Base-by-base conservation (phyloP, 1,140 invertebrate species). In the Archivesica marissinica region DNA sequence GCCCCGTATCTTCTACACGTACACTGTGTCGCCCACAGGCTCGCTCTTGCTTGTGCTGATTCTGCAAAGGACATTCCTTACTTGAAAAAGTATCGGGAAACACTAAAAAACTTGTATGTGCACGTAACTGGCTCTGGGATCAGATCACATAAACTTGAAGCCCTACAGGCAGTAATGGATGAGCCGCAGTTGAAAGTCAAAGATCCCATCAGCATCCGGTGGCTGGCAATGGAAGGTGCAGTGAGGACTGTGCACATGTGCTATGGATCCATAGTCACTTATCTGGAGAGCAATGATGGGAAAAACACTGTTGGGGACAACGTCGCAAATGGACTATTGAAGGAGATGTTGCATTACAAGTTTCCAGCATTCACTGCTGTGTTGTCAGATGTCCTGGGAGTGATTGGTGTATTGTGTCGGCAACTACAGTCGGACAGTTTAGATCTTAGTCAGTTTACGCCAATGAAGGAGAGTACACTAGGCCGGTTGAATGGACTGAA, bases 251-350 rank as follows among this genome's bases (percentile, higher is more conserved):
- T 75, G 28, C 17, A 75, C 35, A 25, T n/a, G n/a, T n/a, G n/a
- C n/a, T n/a, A n/a, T n/a, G n/a, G n/a, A n/a, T n/a, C n/a, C n/a
- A n/a, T n/a, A n/a, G n/a, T n/a, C n/a, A n/a, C n/a, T n/a, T n/a
- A n/a, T n/a, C n/a, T n/a, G n/a, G n/a, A n/a, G n/a, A n/a, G n/a
- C n/a, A n/a, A n/a, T n/a, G n/a, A n/a, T n/a, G n/a, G n/a, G n/a
- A n/a, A n/a, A n/a, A n/a, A n/a, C n/a, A n/a, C n/a, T n/a, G n/a
- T n/a, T n/a, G n/a, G n/a, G n/a, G n/a, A n/a, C n/a, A n/a, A n/a
- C n/a, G n/a, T n/a, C n/a, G 77, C 83, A 25, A 50, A n/a, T 25
- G 85, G 87, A 11, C 81, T 88, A 6, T 30, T 52, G 0, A 79
- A 59, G 17, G 70, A 54, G 39, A n/a, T 78, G 33, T 13, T 39